Evolutionary conservation across 2,797 vertebrate species (phyloP).

Genomic region (Silurus lanzhouensis): DNA sequence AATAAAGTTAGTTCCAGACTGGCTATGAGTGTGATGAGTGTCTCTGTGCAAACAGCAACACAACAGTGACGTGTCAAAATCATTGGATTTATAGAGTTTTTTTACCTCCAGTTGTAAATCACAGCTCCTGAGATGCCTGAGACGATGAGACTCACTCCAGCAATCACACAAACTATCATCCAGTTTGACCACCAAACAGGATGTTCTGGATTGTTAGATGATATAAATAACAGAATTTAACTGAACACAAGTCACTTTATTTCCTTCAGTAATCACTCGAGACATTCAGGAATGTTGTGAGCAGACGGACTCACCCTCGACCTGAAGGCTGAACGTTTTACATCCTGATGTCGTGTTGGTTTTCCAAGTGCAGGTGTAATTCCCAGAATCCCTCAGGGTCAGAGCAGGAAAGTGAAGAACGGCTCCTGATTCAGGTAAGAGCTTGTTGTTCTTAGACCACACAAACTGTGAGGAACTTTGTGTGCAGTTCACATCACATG

Average conservation of each 20-base stretch:
- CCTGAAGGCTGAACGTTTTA: neutral
- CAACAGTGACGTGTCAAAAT: no score
- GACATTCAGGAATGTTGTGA: neutral
- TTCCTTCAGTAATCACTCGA: neutral
- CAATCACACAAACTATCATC: neutral
- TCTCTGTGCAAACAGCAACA: no score
- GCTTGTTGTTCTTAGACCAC: neutral
- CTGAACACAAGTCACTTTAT: neutral
- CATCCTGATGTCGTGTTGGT: no score
- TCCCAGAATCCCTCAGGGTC: no score
- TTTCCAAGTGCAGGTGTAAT: no score
- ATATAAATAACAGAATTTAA: neutral
- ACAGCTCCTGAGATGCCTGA: neutral
- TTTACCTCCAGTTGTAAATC: neutral
- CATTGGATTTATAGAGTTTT: neutral
- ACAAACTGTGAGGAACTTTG: slow-evolving; percentile 15
- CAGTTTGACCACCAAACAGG: neutral
- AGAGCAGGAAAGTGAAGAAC: no score
- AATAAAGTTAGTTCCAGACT: no score
- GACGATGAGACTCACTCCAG: neutral
- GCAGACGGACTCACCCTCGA: neutral
- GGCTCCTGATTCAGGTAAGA: neutral
- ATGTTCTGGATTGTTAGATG: neutral
- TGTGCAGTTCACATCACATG: slow-evolving; percentile 24
- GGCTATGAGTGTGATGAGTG: no score